phyloP scores from a whole-genome alignment of 2,888 invertebrate species.

The Drosophila neoperkinsi region DNA sequence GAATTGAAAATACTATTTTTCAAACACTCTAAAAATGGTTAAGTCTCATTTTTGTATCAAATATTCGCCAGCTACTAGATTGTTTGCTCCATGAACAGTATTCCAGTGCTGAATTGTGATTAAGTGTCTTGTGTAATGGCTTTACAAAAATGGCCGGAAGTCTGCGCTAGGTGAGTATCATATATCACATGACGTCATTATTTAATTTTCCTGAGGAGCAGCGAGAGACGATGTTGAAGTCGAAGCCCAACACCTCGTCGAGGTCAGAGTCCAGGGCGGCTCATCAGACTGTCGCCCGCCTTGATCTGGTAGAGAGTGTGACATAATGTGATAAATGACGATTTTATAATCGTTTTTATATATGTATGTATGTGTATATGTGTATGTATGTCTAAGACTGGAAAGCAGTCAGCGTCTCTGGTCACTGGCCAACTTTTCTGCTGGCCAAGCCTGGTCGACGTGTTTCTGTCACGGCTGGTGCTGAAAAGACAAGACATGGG shows the following conservation, averaged over 20 bases:
- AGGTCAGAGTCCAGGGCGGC: conserved; percentile 31
- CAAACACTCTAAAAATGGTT: background rate
- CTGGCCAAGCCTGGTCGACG: conserved; percentile 49
- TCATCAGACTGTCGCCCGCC: conserved; percentile 55
- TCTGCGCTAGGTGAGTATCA: conserved; percentile 21
- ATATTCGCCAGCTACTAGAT: background rate
- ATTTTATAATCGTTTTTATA: conserved; percentile 76
- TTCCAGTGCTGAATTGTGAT: conserved; percentile 23
- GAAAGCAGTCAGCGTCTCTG: background rate
- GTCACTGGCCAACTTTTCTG: conserved; percentile 21
- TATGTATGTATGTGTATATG: background rate
- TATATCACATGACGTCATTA: conserved; percentile 56
- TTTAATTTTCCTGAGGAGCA: conserved; percentile 31
- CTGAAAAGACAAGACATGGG: conserved; percentile 46
- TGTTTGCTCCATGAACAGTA: background rate
- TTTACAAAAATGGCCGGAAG: conserved; percentile 35
- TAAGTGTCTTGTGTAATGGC: conserved; percentile 22
- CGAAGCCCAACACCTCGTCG: conserved; percentile 27
- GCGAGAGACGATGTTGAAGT: conserved; percentile 3
- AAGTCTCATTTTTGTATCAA: background rate
- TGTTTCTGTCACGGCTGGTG: conserved; percentile 50
- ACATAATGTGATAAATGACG: conserved; percentile 83
- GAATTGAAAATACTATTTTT: conserved; percentile 6
- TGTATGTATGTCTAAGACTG: conserved; percentile 11
- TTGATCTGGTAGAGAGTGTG: conserved; percentile 43